A percentile compares a stretch with the other conserved stretches of the same genome.
These are phyloP conservation scores for Gymnothorax javanicus DNA, from an alignment of 2,797 vertebrate genomes.

Conservation along the genomic window DNA sequence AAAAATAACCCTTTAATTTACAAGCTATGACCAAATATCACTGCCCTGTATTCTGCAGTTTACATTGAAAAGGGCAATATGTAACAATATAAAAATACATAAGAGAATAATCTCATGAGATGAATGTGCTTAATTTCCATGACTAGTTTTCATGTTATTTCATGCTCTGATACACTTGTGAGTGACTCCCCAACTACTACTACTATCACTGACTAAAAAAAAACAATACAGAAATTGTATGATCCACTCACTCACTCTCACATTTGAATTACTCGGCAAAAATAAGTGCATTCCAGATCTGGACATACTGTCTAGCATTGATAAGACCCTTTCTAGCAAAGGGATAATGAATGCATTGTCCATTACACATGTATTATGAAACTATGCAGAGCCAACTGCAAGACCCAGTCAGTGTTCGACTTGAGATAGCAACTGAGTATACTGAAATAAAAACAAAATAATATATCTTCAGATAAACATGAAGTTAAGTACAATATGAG, in stretches of 20 bases:
- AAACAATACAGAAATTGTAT: background rate
- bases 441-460: slow-evolving; percentile 18
- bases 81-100: background rate
- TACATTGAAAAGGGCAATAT: background rate
- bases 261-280: background rate
- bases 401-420: slow-evolving; percentile 37
- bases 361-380: slow-evolving; percentile 2
- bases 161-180: no score
- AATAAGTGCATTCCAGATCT: slow-evolving; percentile 6
- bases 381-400: slow-evolving; percentile 23
- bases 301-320: slow-evolving; percentile 12
- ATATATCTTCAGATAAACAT: background rate
- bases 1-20: background rate
- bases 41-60: background rate
- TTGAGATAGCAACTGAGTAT: slow-evolving; percentile 20
- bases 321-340: slow-evolving; percentile 25
- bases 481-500: background rate
- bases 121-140: background rate
- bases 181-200: no score
- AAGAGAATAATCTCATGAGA: background rate
- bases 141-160: background rate
- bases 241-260: background rate
- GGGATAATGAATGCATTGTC: background rate
- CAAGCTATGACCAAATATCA: background rate
- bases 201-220: background rate